Conservation (phyloP, 2,888 invertebrate species). For the Seira sanloemensis region DNA sequence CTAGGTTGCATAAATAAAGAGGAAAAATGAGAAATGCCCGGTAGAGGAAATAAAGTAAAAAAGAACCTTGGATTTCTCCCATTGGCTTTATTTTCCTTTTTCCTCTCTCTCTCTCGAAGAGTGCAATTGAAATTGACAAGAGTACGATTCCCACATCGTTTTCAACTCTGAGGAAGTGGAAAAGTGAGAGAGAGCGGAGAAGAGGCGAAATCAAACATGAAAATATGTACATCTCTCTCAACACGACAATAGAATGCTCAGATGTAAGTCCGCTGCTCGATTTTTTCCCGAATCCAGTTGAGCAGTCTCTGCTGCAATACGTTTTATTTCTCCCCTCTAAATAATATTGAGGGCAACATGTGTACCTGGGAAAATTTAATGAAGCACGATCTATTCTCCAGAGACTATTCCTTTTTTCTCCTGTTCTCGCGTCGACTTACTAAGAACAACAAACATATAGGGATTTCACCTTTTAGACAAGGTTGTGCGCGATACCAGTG, state of each 20-base stretch:
- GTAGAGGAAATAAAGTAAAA: not conserved
- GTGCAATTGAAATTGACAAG: slow-evolving; percentile 61
- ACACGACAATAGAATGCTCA: not conserved
- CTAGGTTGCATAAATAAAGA: not conserved
- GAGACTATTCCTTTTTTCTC: slow-evolving; percentile 50
- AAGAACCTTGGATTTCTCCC: not conserved
- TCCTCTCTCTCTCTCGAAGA: too few species aligned
- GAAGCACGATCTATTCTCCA: slow-evolving; percentile 60
- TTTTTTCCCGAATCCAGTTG: not conserved
- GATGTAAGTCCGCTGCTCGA: not conserved
- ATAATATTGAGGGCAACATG: slow-evolving; percentile 61
- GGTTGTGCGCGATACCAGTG: not conserved
- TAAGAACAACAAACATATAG: not conserved
- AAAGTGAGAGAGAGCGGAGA: not conserved
- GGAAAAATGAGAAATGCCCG: not conserved
- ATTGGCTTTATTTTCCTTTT: not conserved
- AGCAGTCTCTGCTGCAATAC: not conserved
- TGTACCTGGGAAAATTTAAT: slow-evolving; percentile 65
- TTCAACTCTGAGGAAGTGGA: slow-evolving; percentile 25
- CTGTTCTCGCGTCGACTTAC: not conserved
- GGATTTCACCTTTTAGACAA: not conserved
- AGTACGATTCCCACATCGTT: slow-evolving; percentile 57
- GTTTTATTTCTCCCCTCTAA: not conserved
- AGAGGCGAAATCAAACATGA: slow-evolving; percentile 35
- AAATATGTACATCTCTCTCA: not conserved